Percentiles rank a stretch among this genome's conserved stretches.
phyloP scores from a whole-genome alignment of 2,113 vertebrate genomes.

The Ammodytes dubius region DNA sequence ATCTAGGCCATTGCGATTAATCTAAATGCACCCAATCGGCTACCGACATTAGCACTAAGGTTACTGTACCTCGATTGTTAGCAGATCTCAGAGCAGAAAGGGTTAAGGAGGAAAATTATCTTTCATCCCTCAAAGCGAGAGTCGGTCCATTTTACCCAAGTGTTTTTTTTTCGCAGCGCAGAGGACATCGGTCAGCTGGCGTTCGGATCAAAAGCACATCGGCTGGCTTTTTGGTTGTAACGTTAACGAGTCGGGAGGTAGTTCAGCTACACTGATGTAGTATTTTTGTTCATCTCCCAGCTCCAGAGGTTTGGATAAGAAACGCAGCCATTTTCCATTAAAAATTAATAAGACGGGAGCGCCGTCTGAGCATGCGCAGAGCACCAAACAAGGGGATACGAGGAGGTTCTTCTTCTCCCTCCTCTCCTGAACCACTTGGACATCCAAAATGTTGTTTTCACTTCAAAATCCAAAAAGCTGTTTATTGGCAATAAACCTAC shows the following conservation, averaged over 20 bases:
- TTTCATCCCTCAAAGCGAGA: conserved; percentile 82
- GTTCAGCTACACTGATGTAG: not conserved
- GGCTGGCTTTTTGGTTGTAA: not conserved
- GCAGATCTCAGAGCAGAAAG: conserved; percentile 77
- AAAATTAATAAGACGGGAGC: conserved; percentile 83
- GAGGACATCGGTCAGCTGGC: conserved; percentile 21
- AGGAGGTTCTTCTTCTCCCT: conserved; percentile 16
- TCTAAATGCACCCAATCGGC: not conserved
- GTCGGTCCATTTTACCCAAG: conserved; percentile 69
- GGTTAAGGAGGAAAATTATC: conserved; percentile 84
- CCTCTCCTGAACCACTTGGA: conserved; percentile 23
- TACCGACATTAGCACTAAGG: conserved; percentile 9
- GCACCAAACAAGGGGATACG: conserved; percentile 1
- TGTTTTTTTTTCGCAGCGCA: conserved; percentile 22
- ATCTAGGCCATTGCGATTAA: not conserved
- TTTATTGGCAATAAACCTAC: not conserved
- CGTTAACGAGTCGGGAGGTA: not conserved
- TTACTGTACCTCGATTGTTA: conserved; percentile 85
- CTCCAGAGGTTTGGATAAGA: conserved; percentile 81
- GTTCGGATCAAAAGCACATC: not conserved
- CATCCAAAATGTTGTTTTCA: not conserved
- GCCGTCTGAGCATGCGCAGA: conserved; percentile 81
- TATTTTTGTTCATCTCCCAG: conserved; percentile 55
- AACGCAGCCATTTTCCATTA: conserved; percentile 88
- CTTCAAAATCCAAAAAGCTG: not conserved